Evolutionary conservation across 2,113 vertebrate genomes (phyloP).

Genomic region (Stictonetta naevosa): DNA sequence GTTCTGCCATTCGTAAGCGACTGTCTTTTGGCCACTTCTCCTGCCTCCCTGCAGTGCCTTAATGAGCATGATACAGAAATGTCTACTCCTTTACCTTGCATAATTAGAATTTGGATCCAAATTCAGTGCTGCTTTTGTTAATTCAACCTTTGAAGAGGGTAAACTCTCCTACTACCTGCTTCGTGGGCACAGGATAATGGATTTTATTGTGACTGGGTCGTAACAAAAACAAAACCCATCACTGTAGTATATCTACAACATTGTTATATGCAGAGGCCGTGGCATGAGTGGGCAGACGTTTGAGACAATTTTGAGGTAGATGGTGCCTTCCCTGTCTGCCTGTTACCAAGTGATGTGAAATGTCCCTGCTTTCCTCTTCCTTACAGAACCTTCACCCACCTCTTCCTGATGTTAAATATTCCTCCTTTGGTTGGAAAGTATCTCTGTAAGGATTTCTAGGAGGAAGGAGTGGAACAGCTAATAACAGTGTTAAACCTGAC

Average conservation of each 20-base stretch:
- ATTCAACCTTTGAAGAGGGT: not conserved
- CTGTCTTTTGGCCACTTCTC: not conserved
- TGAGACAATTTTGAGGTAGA: not conserved
- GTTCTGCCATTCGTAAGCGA: not conserved
- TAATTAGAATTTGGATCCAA: not conserved
- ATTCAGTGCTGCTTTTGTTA: not conserved
- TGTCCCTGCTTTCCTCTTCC: not conserved
- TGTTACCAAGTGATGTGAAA: not conserved
- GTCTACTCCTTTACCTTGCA: not conserved
- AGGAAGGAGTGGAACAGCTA: constrained; percentile 7
- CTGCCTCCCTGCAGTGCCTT: not conserved
- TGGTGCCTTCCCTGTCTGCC: not conserved
- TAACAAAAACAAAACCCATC: not conserved
- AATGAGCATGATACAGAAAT: not conserved
- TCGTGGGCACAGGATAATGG: not conserved
- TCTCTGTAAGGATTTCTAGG: not conserved
- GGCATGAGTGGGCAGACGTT: not conserved
- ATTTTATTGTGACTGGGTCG: not conserved
- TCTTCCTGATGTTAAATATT: not conserved
- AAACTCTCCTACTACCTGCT: not conserved
- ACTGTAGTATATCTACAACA: not conserved
- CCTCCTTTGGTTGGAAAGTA: not conserved
- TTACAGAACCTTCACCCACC: not conserved
- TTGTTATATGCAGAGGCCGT: not conserved
- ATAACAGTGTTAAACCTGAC: constrained; percentile 53